phyloP scores from a whole-genome alignment of 2,797 vertebrate species.

The Triplophysa bombifrons region DNA sequence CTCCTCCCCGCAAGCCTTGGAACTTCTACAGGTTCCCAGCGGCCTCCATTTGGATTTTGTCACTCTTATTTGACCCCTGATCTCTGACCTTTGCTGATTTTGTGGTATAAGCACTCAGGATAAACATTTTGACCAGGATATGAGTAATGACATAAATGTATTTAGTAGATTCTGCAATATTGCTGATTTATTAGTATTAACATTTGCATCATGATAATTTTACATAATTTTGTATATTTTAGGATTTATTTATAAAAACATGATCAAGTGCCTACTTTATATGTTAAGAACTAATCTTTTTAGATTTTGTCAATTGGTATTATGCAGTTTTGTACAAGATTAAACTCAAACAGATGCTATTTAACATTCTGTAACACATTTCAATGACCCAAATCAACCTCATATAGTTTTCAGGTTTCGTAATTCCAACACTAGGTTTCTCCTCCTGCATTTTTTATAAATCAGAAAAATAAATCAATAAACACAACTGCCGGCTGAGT shows the following conservation, averaged over 20 bases:
- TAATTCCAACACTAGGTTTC: conserved; percentile 7
- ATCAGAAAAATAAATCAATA: conserved; percentile 22
- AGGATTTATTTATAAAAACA: not conserved
- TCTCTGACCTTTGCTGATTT: not conserved
- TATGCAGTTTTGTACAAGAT: not conserved
- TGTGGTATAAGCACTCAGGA: not conserved
- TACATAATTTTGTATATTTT: not conserved
- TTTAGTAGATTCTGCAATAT: not conserved
- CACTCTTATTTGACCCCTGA: conserved; percentile 78
- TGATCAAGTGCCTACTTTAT: not conserved
- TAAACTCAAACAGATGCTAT: not conserved
- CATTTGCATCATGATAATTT: conserved; percentile 1
- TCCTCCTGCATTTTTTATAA: conserved; percentile 15
- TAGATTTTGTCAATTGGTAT: not conserved
- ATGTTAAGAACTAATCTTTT: not conserved
- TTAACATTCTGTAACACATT: not conserved
- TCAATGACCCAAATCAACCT: conserved; percentile 11
- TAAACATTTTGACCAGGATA: not conserved
- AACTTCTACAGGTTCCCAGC: conserved; percentile 89
- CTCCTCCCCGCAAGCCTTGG: conserved; percentile 86
- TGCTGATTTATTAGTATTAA: not conserved
- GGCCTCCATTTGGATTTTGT: conserved; percentile 92
- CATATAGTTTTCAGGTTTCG: not conserved
- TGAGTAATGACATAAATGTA: not conserved
- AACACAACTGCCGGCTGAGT: conserved; percentile 19